phyloP scores from a whole-genome alignment of 2,888 invertebrate genomes.

The Drosophila histrio region DNA sequence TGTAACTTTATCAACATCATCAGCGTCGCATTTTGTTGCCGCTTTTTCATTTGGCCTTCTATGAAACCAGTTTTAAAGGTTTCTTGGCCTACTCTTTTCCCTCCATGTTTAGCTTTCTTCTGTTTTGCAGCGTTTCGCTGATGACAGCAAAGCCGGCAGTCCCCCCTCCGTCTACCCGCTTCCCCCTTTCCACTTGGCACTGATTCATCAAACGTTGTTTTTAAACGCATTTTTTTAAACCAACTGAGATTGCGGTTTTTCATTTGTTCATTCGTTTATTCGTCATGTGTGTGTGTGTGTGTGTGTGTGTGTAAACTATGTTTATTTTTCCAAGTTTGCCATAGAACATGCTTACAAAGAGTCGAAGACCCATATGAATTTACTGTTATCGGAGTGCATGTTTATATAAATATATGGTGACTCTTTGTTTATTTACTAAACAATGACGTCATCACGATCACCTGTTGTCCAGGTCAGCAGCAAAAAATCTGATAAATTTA shows the following conservation, averaged over 20 bases:
- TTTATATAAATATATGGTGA: neutral
- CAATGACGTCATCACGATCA: constrained; percentile 33
- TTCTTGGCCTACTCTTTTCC: constrained; percentile 63
- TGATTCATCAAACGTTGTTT: constrained; percentile 58
- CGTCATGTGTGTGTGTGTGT: constrained; percentile 36
- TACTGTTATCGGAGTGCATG: constrained; percentile 23
- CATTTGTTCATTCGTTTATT: constrained; percentile 11
- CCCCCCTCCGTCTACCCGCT: neutral
- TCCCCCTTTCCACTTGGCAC: constrained; percentile 1
- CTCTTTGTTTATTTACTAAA: constrained; percentile 21
- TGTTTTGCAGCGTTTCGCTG: constrained; percentile 69
- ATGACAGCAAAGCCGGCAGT: constrained; percentile 69
- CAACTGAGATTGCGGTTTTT: constrained; percentile 23
- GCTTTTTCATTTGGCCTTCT: constrained; percentile 63
- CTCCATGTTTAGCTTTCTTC: constrained; percentile 71
- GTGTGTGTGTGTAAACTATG: neutral
- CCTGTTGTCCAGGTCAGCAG: constrained; percentile 33
- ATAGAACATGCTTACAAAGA: constrained; percentile 7
- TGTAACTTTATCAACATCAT: constrained; percentile 53
- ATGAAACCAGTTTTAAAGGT: constrained; percentile 71
- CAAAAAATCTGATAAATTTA: constrained; percentile 16
- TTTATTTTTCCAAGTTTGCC: neutral
- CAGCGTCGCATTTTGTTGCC: constrained; percentile 21
- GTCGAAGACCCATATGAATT: constrained; percentile 3
- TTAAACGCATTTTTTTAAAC: constrained; percentile 37